Base-by-base conservation (phyloP, 2,888 invertebrate species). In the Euclidia mi region DNA sequence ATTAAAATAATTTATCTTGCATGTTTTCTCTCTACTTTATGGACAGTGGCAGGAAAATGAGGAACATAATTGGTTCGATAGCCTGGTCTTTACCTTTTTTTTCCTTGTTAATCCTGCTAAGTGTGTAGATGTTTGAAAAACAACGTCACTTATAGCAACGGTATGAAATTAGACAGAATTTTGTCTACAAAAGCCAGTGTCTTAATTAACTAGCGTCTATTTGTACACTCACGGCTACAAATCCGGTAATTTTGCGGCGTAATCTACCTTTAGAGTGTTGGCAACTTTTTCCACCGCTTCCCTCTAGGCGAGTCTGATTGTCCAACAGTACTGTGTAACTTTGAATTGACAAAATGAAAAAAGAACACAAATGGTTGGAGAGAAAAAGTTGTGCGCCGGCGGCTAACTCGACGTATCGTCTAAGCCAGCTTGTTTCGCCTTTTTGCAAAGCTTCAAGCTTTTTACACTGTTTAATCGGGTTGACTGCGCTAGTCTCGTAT, bases 311-410 rank as follows among this genome's bases (percentile, higher is more conserved):
- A 58, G 58, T 32, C 38, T 32, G 57, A 50, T 64, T 60, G 65
- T 56, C 56, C 50, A 31, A 59, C 51, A 56, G 50, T 43, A 53
- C 65, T 60, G 65, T 65, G 63, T 57, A 78, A 78, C 76, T 81
- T 81, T 64, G 68, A 62, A 79, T 80, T 79, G 82, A 81, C 80
- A 80, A 76, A 75, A 81, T 57, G 76, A 76, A 63, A 65, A 75
- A 73, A 76, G 78, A 75, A 66, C 71, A 73, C 67, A 49, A 81
- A 79, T 76, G 77, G 77, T 59, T 56, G 72, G 59, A 71, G 77
- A 76, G 79, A 71, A 79, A 82, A 86, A 87, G 83, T 88, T 84
- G 68, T 61, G 77, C 68, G 59, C 69, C 51, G 41, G 62, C 58
- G 42, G 69, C 63, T 64, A 71, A 69, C 71, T 64, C 57, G 57